A percentile compares a stretch with the other conserved stretches of the same genome.
Evolutionary conservation across 2,888 invertebrate genomes (phyloP).

Genomic region (Sphaerophoria taeniata): DNA sequence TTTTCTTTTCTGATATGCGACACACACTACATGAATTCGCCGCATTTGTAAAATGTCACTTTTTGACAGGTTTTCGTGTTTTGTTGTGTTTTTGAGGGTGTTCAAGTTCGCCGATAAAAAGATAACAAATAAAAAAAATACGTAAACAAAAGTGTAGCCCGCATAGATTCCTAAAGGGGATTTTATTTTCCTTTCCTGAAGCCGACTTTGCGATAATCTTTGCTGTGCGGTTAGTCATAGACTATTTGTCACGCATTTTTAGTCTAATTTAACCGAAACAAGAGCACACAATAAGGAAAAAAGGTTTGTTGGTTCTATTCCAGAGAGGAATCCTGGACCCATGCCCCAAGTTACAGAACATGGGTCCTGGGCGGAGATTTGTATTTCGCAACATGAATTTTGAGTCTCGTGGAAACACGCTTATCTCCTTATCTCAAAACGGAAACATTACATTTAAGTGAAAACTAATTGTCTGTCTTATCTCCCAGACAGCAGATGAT

Average conservation of each 20-base stretch:
- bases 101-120: neutral
- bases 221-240: constrained; percentile 47
- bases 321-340: too few relatives aligned
- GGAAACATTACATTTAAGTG: too few relatives aligned
- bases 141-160: constrained; percentile 57
- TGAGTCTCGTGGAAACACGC: too few relatives aligned
- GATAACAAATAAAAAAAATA: constrained; percentile 52
- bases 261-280: constrained; percentile 11
- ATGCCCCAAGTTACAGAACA: too few relatives aligned
- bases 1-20: constrained; percentile 27
- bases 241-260: constrained; percentile 18
- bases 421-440: too few relatives aligned
- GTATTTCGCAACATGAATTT: too few relatives aligned
- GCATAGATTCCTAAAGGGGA: neutral
- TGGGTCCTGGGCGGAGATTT: too few relatives aligned
- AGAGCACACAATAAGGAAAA: neutral
- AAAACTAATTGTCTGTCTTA: too few relatives aligned
- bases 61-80: constrained; percentile 33
- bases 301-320: constrained; percentile 4
- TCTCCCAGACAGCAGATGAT: too few relatives aligned
- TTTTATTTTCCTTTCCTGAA: neutral
- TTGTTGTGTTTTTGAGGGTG: constrained; percentile 13
- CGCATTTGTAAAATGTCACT: constrained; percentile 39
- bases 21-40: constrained; percentile 32
- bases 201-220: constrained; percentile 32